These are phyloP conservation scores for Drosophila ambigua DNA, from an alignment of 1,140 invertebrate genomes.

Conservation along the genomic window DNA sequence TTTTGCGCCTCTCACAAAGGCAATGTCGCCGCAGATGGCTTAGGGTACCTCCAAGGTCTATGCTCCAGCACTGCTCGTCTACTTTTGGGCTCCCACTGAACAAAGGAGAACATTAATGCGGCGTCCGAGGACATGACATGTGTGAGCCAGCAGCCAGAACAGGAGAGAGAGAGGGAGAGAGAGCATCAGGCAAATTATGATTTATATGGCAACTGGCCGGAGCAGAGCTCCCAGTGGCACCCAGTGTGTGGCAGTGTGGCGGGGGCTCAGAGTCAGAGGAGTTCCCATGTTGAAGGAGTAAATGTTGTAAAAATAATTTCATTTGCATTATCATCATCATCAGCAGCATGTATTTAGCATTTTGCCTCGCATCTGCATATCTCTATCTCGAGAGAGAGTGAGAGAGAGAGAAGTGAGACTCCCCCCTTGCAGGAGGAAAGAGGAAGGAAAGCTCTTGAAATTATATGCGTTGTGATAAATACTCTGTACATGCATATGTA, in stretches of 20 bases:
- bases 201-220: slow-evolving; percentile 56
- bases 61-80: neutral
- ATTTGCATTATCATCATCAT: slow-evolving; percentile 70
- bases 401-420: neutral
- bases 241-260: neutral
- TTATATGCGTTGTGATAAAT: slow-evolving; percentile 63
- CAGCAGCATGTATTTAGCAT: slow-evolving; percentile 61
- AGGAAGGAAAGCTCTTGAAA: slow-evolving; percentile 36
- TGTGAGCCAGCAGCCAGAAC: slow-evolving; percentile 26
- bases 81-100: slow-evolving; percentile 1
- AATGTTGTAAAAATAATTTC: slow-evolving; percentile 66
- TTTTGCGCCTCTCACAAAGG: slow-evolving; percentile 2
- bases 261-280: slow-evolving; percentile 1
- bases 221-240: neutral
- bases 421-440: neutral
- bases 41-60: neutral
- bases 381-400: neutral
- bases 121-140: slow-evolving; percentile 49
- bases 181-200: slow-evolving; percentile 61
- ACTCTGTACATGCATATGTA: neutral
- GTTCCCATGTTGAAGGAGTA: slow-evolving; percentile 24
- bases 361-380: slow-evolving; percentile 37
- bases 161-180: too few species aligned
- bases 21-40: neutral
- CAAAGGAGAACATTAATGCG: slow-evolving; percentile 51